Evolutionary conservation across 1,140 invertebrate species (phyloP).

Genomic region (Trichonephila clavata): DNA sequence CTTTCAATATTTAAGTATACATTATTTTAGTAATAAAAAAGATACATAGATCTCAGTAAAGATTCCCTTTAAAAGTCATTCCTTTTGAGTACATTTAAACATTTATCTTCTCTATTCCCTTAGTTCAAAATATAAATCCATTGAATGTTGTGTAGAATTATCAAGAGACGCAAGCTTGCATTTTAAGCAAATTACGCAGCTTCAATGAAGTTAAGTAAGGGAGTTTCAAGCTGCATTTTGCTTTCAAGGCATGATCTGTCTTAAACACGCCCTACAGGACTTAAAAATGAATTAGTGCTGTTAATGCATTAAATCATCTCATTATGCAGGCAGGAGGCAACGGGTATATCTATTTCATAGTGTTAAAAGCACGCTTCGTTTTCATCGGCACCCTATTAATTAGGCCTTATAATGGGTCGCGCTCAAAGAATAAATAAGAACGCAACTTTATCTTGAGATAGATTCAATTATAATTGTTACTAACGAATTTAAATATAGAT

Average conservation of each 20-base stretch:
- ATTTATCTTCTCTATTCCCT: too few relatives aligned
- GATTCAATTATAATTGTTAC: not conserved
- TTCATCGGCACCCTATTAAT: conserved; percentile 58
- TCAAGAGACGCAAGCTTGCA: not conserved
- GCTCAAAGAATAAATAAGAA: conserved; percentile 64
- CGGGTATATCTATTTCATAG: conserved; percentile 58
- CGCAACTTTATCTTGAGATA: not conserved
- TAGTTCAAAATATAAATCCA: not conserved
- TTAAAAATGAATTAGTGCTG: conserved; percentile 70
- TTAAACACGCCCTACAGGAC: not conserved
- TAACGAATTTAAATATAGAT: too few relatives aligned
- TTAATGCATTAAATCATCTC: conserved; percentile 55
- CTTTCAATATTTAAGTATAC: too few relatives aligned
- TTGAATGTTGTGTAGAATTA: not conserved
- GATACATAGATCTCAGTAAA: too few relatives aligned
- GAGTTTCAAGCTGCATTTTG: conserved; percentile 3
- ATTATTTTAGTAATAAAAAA: too few relatives aligned
- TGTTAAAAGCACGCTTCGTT: conserved; percentile 61
- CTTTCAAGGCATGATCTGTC: conserved; percentile 30
- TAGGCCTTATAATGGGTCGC: conserved; percentile 47
- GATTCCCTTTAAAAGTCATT: too few relatives aligned
- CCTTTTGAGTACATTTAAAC: too few relatives aligned
- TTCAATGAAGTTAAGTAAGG: conserved; percentile 13
- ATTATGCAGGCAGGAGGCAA: conserved; percentile 65
- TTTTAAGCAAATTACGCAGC: conserved; percentile 42